Evolutionary conservation across 2,888 invertebrate genomes (phyloP), one percentile per base, ranked within the genome.

Genomic region (Scrobipalpa atriplicella): DNA sequence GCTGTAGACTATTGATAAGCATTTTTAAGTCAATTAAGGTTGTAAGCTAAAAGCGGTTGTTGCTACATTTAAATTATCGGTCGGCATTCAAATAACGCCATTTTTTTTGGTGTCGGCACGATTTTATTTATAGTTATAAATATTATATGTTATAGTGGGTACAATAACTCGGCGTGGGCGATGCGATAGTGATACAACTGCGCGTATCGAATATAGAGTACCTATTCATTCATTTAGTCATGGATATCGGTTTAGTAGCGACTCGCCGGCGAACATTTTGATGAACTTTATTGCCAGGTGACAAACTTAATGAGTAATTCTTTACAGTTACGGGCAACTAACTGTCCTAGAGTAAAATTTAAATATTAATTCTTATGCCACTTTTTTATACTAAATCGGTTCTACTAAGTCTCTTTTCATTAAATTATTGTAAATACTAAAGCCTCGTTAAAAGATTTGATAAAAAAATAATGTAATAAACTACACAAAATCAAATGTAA

Each of bases 1-100:
- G 68, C 76, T 75, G 72, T 74, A 70, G 74, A 77, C 78, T 87
- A 92, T 92, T 90, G 91, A 92, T 92, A 92, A 92, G 90, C 90
- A 91, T 92, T 92, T 92, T 92, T 92, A 92, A 92, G 92, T 92
- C 92, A 92, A 92, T 92, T 92, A 92, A 91, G 91, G 92, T 90
- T 92, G 92, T 92, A 92, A 91, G 92, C 90, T 92, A 92, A 92
- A 92, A 91, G 92, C 91, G 87, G 91, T 92, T 92, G 92, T 92
- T 92, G 90, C 91, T 92, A 92, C 92, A 92, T 92, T 92, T 92
- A 92, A 92, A 92, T 92, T 92, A 92, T 92, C 89, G 91, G 91
- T 84, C 87, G 89, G 90, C 91, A 92, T 90, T 91, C 90, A 90
- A 91, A 91, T 92, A 92, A 90, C 91, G 91, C 90, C 87, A 91